phyloP scores from a whole-genome alignment of 2,797 vertebrate genomes.

The Scolopax bukidnonensis region DNA sequence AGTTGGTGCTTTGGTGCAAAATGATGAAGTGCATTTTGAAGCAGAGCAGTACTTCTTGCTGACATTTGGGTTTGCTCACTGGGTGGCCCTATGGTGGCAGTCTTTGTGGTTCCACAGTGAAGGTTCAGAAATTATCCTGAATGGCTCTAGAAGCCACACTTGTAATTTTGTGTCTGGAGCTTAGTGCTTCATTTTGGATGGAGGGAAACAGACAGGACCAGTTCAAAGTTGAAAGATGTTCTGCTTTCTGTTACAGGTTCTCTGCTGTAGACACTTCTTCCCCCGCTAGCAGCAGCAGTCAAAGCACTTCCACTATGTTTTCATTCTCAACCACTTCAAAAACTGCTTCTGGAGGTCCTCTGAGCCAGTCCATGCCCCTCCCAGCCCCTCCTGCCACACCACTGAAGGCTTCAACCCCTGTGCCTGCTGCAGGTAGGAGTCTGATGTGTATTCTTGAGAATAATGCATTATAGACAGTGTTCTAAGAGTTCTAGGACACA shows the following conservation, averaged over 20 bases:
- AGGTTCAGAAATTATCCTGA: background rate
- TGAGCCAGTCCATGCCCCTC: conserved; percentile 22
- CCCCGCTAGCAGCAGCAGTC: conserved; percentile 6
- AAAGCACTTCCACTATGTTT: conserved; percentile 55
- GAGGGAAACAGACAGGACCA: background rate
- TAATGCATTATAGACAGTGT: background rate
- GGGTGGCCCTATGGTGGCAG: background rate
- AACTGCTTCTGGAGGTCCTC: conserved; percentile 53
- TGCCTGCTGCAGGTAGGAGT: conserved; percentile 41
- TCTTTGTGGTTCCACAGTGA: background rate
- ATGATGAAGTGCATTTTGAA: background rate
- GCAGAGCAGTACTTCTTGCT: background rate
- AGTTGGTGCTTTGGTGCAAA: background rate
- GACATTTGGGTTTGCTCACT: background rate
- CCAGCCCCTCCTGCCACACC: background rate
- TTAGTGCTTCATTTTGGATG: background rate
- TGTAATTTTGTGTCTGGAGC: background rate
- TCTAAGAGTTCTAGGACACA: background rate
- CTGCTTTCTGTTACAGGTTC: conserved; percentile 79
- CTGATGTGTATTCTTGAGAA: background rate
- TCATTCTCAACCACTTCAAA: conserved; percentile 82
- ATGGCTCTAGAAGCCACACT: background rate
- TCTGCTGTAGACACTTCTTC: conserved; percentile 75
- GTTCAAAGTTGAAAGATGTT: background rate
- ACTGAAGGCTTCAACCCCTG: conserved; percentile 42